Conservation (phyloP, 2,797 vertebrate genomes). For the Alosa sapidissima region DNA sequence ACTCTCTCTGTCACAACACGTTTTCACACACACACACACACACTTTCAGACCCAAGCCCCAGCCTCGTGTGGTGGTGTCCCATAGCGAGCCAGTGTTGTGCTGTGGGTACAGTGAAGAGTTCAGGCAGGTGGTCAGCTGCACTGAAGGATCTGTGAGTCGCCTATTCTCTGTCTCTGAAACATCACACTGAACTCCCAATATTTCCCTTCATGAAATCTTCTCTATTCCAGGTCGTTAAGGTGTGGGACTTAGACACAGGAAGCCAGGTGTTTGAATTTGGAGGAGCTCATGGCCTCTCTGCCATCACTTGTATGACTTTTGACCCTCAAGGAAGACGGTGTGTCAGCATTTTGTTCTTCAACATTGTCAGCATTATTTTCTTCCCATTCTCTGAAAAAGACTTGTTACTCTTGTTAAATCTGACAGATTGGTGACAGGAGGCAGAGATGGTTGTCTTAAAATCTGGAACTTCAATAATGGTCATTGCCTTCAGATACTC, state of each 20-base stretch:
- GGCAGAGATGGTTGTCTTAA: constrained; percentile 75
- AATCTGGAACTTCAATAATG: constrained; percentile 75
- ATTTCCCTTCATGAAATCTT: not conserved
- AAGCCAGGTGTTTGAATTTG: constrained; percentile 74
- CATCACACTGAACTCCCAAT: not conserved
- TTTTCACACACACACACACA: constrained; percentile 20
- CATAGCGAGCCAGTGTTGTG: constrained; percentile 77
- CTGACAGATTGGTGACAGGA: constrained; percentile 72
- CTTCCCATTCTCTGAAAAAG: not conserved
- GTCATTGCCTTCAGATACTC: constrained; percentile 68
- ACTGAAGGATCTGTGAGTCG: constrained; percentile 78
- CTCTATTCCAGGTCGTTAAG: constrained; percentile 69
- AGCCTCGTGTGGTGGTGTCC: constrained; percentile 64
- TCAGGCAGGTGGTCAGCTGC: constrained; percentile 81
- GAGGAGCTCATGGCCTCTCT: constrained; percentile 56
- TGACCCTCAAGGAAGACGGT: constrained; percentile 75
- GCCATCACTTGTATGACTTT: constrained; percentile 76
- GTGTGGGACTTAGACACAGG: constrained; percentile 79
- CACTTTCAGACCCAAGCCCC: constrained; percentile 57
- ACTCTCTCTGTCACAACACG: not conserved
- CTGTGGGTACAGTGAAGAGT: constrained; percentile 75
- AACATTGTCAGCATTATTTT: not conserved
- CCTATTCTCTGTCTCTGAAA: constrained; percentile 30
- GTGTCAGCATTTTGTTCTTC: not conserved
- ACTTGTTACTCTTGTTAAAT: not conserved